These are phyloP conservation scores for Alviniconcha strummeri DNA, from an alignment of 2,888 invertebrate species.

Conservation along the genomic window DNA sequence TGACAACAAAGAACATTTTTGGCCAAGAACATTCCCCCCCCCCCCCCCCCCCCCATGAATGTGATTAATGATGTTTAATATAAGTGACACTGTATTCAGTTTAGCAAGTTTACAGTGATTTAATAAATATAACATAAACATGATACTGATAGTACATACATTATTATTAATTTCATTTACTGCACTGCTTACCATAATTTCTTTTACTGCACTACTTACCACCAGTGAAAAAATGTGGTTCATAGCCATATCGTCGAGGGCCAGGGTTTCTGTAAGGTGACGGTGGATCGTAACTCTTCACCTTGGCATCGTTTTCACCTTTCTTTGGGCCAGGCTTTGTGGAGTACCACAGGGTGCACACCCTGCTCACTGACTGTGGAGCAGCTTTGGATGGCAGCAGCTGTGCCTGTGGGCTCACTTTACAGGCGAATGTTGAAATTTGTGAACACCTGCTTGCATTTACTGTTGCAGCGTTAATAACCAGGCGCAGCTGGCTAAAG, in stretches of 20 bases:
- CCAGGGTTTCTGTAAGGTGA: slow-evolving; percentile 59
- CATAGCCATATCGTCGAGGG: slow-evolving; percentile 58
- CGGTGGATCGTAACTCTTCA: slow-evolving; percentile 38
- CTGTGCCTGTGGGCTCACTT: neutral
- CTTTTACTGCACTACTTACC: slow-evolving; percentile 44
- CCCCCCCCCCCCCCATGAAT: too few relatives aligned
- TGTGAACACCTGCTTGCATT: neutral
- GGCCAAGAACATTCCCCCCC: too few relatives aligned
- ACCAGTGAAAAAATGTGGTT: slow-evolving; percentile 55
- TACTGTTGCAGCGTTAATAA: neutral
- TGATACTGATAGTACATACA: too few relatives aligned
- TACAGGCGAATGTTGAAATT: neutral
- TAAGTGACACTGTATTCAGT: too few relatives aligned
- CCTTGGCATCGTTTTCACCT: neutral
- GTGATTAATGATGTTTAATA: too few relatives aligned
- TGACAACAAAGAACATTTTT: too few relatives aligned
- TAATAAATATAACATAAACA: too few relatives aligned
- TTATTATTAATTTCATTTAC: too few relatives aligned
- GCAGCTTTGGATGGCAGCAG: neutral
- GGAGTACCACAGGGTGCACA: slow-evolving; percentile 16
- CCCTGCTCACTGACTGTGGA: slow-evolving; percentile 13
- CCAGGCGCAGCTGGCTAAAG: slow-evolving; percentile 25
- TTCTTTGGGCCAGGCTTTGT: neutral
- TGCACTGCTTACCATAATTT: too few relatives aligned
- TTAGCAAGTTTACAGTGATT: too few relatives aligned